Evolutionary conservation across 2,888 invertebrate species (phyloP), one percentile per base, ranked within the genome.

Genomic region (Pachliopta kotzebuea): DNA sequence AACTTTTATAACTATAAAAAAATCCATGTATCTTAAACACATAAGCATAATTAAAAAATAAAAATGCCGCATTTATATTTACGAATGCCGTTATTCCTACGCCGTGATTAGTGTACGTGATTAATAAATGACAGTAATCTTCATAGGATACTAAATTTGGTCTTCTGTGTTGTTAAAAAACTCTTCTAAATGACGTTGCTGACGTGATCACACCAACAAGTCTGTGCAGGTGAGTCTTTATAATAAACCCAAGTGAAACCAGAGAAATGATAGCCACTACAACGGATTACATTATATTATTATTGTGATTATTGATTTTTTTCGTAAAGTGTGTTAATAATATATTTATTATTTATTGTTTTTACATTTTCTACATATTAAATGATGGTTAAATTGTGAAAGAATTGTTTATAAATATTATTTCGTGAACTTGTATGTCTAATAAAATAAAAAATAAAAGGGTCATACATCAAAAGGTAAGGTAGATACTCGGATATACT

Each of bases 21-120:
- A 6, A 18, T 0, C 18, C 4, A n/a, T 45, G 18, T 45, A 6
- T n/a, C 11, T 4, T 7, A 45, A 45, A 45, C 18, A 1, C 0
- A 42, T 45, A 4, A 45, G 66, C 68, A 60, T 57, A 64, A 66
- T 58, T 58, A 56, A 49, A 37, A 63, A 68, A 63, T 65, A 68
- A 52, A 67, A 71, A 68, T 67, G 69, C 67, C 67, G 68, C 63
- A 45, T 53, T 67, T 70, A 73, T 72, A 68, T 68, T 69, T 72
- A 74, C 70, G 71, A 73, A 69, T 68, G 68, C 66, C 67, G 68
- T 68, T 68, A 69, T 57, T 56, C 49, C 24, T 62, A 1, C 18
- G 31, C 69, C 69, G 79, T 80, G 79, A 73, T 77, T 74, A 70
- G 78, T 82, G 80, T 75, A 74, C 74, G 82, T 84, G 85, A 78